Percentiles rank a stretch among this genome's conserved stretches.
Conservation (phyloP, 1,140 invertebrate genomes). For the Halictus rubicundus region DNA sequence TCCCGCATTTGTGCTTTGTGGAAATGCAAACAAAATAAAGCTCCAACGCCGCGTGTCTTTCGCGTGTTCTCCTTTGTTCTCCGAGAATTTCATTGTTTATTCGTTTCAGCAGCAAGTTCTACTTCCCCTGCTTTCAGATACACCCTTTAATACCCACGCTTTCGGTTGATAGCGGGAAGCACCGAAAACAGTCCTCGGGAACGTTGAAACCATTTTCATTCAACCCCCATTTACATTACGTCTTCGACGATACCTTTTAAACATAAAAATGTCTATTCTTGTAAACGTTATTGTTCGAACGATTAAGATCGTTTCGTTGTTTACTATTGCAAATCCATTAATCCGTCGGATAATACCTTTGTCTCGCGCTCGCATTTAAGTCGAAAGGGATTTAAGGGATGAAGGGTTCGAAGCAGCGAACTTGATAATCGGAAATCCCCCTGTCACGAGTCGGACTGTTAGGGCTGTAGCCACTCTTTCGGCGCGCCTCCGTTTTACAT, state of each 20-base stretch:
- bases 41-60: neutral
- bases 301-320: neutral
- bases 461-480: conserved; percentile 17
- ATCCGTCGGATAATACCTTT: neutral
- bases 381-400: neutral
- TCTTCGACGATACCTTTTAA: too few relatives aligned
- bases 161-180: too few relatives aligned
- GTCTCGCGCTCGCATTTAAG: neutral
- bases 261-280: too few relatives aligned
- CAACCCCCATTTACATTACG: too few relatives aligned
- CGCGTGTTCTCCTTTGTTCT: neutral
- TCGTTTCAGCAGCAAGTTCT: conserved; percentile 7
- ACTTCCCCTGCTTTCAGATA: neutral
- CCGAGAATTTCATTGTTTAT: conserved; percentile 15
- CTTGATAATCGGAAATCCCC: conserved; percentile 44
- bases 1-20: too few relatives aligned
- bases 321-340: neutral
- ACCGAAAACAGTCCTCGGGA: too few relatives aligned
- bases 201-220: too few relatives aligned
- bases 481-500: neutral
- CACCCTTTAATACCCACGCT: neutral
- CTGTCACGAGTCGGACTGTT: conserved; percentile 12
- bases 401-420: conserved; percentile 19
- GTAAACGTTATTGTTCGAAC: too few relatives aligned
- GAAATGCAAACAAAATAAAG: conserved; percentile 1